Conservation (phyloP, 2,888 invertebrate species). For the Xiphydria camelus region DNA sequence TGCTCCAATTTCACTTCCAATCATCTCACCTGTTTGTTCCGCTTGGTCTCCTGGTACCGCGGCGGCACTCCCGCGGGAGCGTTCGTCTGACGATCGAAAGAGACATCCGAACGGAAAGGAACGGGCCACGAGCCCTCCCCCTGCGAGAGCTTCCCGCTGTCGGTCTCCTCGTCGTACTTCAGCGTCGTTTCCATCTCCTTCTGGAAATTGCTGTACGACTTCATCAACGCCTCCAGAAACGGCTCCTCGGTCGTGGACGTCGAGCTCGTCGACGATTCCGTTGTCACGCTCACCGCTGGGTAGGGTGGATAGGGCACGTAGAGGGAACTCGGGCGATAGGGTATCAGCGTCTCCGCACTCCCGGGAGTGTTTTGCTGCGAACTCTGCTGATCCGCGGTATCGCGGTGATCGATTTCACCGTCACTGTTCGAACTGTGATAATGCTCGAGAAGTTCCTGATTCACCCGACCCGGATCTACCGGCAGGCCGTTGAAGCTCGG, state of each 20-base stretch:
- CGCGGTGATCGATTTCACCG: not conserved
- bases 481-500: not conserved
- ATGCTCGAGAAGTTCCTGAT: not conserved
- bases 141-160: too few species aligned
- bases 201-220: conserved; percentile 27
- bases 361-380: not conserved
- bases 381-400: not conserved
- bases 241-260: conserved; percentile 23
- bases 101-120: not conserved
- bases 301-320: conserved; percentile 14
- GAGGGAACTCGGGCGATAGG: conserved; percentile 10
- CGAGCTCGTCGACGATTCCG: not conserved
- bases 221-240: conserved; percentile 28
- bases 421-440: too few species aligned
- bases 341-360: conserved; percentile 6
- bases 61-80: conserved; percentile 1
- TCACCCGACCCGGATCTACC: conserved; percentile 10
- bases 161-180: not conserved
- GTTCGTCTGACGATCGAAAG: not conserved
- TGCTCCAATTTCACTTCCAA: not conserved
- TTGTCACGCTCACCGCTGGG: not conserved
- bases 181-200: conserved; percentile 14
- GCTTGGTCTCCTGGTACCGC: conserved; percentile 32
- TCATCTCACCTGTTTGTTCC: conserved; percentile 39
- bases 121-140: not conserved